Conservation (phyloP, 2,113 vertebrate genomes). For the Epinephelus moara region DNA sequence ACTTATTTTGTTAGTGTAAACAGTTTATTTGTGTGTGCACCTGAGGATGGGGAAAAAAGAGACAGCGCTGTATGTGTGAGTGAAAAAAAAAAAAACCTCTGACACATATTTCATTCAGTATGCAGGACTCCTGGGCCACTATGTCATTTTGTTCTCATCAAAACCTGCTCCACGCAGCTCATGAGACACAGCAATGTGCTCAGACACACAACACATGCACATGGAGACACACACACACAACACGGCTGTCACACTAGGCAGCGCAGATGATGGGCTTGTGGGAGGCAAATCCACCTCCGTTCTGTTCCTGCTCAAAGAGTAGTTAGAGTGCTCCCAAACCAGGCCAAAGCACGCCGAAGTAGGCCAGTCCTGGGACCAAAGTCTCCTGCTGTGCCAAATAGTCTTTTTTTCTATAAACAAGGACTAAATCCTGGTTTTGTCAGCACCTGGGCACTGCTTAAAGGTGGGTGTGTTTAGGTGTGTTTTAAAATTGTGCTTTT, state of each 20-base stretch:
- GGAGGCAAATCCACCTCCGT: constrained; percentile 74
- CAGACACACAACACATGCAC: constrained; percentile 15
- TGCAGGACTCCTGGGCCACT: constrained; percentile 64
- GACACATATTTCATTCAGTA: constrained; percentile 25
- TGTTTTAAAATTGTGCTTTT: background rate
- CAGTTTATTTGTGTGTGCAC: background rate
- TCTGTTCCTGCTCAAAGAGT: constrained; percentile 75
- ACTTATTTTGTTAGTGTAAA: background rate
- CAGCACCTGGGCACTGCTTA: constrained; percentile 8
- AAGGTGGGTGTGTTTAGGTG: background rate
- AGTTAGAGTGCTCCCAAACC: constrained; percentile 66
- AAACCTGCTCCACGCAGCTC: constrained; percentile 46
- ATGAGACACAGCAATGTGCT: constrained; percentile 15
- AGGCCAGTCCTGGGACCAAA: constrained; percentile 53
- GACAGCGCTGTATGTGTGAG: background rate
- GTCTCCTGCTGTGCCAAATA: constrained; percentile 10
- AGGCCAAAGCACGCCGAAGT: constrained; percentile 65
- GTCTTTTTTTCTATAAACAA: background rate
- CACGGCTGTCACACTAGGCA: constrained; percentile 67
- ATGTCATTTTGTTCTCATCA: constrained; percentile 72
- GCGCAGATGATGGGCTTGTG: constrained; percentile 73
- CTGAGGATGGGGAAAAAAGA: background rate
- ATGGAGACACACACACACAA: constrained; percentile 27
- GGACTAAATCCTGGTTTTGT: constrained; percentile 10
- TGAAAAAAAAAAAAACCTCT: constrained; percentile 1